Conservation (phyloP, 2,797 vertebrate genomes). For the Euphonia xanthogaster region DNA sequence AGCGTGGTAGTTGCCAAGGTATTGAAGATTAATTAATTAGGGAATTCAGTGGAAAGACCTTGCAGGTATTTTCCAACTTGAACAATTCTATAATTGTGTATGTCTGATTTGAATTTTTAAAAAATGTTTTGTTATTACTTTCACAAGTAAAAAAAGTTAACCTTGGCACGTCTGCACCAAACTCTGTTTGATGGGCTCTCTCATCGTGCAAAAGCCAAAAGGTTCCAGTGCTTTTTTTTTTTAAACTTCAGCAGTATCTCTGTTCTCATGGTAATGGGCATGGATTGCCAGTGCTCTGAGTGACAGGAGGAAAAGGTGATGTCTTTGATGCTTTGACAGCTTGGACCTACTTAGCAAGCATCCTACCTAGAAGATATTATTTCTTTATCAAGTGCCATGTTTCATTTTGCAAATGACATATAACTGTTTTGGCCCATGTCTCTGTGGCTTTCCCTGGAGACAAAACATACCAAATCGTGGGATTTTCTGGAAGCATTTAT, state of each 20-base stretch:
- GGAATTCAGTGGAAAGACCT: neutral
- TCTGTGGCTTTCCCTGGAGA: conserved; percentile 13
- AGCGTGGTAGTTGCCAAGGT: neutral
- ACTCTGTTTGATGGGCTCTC: neutral
- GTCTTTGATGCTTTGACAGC: neutral
- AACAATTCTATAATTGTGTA: neutral
- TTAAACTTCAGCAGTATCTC: neutral
- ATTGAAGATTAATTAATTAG: neutral
- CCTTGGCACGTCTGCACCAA: neutral
- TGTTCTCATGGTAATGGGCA: neutral
- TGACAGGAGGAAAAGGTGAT: neutral
- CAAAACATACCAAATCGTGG: neutral
- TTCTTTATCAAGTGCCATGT: conserved; percentile 15
- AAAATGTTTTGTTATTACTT: neutral
- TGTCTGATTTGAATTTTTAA: neutral
- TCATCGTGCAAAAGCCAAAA: neutral
- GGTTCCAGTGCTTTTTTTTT: neutral
- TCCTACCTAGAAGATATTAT: neutral
- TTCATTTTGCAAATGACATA: neutral
- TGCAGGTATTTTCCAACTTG: neutral
- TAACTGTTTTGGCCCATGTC: neutral
- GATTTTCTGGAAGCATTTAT: neutral
- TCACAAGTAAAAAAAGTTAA: neutral
- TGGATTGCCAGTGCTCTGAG: neutral
- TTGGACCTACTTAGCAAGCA: neutral